phyloP scores from a whole-genome alignment of 1,140 invertebrate genomes.

The Drosophila erecta region DNA sequence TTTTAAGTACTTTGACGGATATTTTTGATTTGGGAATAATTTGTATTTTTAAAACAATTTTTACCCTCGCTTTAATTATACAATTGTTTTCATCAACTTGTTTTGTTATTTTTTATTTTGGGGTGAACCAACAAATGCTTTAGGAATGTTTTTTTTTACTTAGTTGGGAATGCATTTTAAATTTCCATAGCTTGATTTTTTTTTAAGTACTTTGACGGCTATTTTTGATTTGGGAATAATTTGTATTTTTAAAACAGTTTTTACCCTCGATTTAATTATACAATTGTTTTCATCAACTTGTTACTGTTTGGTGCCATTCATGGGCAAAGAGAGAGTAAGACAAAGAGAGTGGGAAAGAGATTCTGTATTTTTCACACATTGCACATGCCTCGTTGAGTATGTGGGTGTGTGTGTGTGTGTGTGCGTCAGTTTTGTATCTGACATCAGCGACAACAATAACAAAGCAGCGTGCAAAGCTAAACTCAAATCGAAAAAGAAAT shows the following conservation, averaged over 20 bases:
- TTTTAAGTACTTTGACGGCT: too few species aligned
- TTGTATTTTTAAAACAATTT: not conserved
- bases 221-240: too few species aligned
- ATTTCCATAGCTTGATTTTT: too few species aligned
- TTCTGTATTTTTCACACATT: slow-evolving; percentile 34
- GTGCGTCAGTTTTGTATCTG: slow-evolving; percentile 46
- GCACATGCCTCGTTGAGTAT: slow-evolving; percentile 32
- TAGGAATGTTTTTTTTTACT: not conserved
- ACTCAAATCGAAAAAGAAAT: slow-evolving; percentile 27
- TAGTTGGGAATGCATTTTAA: too few species aligned
- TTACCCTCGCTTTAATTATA: slow-evolving; percentile 45
- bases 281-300: slow-evolving; percentile 44
- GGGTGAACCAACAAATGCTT: too few species aligned
- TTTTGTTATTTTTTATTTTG: not conserved
- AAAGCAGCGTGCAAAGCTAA: slow-evolving; percentile 67
- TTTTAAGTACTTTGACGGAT: too few species aligned
- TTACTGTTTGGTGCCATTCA: slow-evolving; percentile 24
- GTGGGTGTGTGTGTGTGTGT: slow-evolving; percentile 22
- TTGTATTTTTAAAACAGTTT: not conserved
- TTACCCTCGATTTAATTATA: slow-evolving; percentile 45
- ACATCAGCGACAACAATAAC: slow-evolving; percentile 77
- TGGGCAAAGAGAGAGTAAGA: slow-evolving; percentile 6
- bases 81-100: slow-evolving; percentile 44
- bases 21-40: not conserved
- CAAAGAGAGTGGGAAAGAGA: slow-evolving; percentile 1